Percentiles rank a stretch among this genome's conserved stretches.
Evolutionary conservation across 2,888 invertebrate genomes (phyloP).

Genomic region (Endotricha flammealis): DNA sequence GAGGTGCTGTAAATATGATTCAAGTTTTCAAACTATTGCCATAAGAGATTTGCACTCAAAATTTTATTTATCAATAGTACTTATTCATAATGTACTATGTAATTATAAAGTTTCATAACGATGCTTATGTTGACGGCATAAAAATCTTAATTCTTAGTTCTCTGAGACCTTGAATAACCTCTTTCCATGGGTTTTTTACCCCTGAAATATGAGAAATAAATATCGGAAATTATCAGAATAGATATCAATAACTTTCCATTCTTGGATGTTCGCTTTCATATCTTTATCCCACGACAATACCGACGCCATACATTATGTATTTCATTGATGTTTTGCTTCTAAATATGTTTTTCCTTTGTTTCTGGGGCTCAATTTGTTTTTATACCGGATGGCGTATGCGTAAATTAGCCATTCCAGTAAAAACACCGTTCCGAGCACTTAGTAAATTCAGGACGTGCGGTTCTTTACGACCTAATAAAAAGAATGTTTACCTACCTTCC

Average conservation of each 20-base stretch:
- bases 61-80: too few relatives aligned
- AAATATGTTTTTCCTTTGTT: background rate
- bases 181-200: too few relatives aligned
- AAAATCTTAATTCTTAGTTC: too few relatives aligned
- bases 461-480: constrained; percentile 49
- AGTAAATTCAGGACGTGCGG: constrained; percentile 38
- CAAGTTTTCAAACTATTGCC: too few relatives aligned
- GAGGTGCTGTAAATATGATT: too few relatives aligned
- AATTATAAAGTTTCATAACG: too few relatives aligned
- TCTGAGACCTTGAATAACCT: too few relatives aligned
- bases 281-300: background rate
- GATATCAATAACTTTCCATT: background rate
- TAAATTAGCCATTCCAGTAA: constrained; percentile 14
- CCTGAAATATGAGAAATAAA: background rate
- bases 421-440: constrained; percentile 23
- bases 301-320: background rate
- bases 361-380: background rate
- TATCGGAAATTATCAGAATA: background rate
- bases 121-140: too few relatives aligned
- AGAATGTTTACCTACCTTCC: constrained; percentile 31
- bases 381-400: constrained; percentile 4
- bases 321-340: background rate
- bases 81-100: too few relatives aligned
- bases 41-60: too few relatives aligned
- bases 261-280: background rate